Percentiles rank a stretch among this genome's conserved stretches.
Conservation (phyloP, 2,797 vertebrate species). For the Acipenser oxyrinchus region DNA sequence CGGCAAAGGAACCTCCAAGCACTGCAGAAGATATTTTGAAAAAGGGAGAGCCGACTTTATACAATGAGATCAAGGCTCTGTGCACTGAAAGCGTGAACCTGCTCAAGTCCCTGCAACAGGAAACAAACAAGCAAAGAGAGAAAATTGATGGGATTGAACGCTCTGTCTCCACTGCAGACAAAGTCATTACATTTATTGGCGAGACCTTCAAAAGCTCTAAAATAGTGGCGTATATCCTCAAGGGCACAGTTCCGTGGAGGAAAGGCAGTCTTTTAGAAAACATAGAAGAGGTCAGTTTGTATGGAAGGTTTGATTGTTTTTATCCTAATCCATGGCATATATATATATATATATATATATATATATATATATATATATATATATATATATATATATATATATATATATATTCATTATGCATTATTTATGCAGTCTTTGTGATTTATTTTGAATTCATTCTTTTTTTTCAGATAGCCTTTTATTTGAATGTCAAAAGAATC, state of each 20-base stretch:
- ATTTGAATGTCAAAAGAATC: too few species aligned
- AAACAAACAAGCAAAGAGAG: slow-evolving; percentile 53
- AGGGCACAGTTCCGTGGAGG: slow-evolving; percentile 61
- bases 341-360: too few species aligned
- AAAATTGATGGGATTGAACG: slow-evolving; percentile 65
- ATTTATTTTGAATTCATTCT: too few species aligned
- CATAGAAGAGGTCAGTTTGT: slow-evolving; percentile 41
- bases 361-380: too few species aligned
- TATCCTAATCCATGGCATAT: too few species aligned
- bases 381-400: too few species aligned
- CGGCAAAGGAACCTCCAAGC: slow-evolving; percentile 14
- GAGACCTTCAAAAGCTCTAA: slow-evolving; percentile 68
- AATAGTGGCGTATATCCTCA: slow-evolving; percentile 68
- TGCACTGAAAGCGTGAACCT: slow-evolving; percentile 61
- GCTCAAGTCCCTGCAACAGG: slow-evolving; percentile 52
- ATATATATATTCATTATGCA: too few species aligned
- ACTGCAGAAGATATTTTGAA: not conserved
- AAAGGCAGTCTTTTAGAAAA: slow-evolving; percentile 48
- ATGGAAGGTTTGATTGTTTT: not conserved
- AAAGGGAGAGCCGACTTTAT: slow-evolving; percentile 12
- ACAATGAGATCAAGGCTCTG: slow-evolving; percentile 32
- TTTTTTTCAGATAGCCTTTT: too few species aligned
- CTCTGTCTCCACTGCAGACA: slow-evolving; percentile 61
- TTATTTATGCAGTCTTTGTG: too few species aligned
- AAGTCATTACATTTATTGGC: slow-evolving; percentile 58